Evolutionary conservation across 1,140 invertebrate genomes (phyloP).

Genomic region (Megalopta genalis): DNA sequence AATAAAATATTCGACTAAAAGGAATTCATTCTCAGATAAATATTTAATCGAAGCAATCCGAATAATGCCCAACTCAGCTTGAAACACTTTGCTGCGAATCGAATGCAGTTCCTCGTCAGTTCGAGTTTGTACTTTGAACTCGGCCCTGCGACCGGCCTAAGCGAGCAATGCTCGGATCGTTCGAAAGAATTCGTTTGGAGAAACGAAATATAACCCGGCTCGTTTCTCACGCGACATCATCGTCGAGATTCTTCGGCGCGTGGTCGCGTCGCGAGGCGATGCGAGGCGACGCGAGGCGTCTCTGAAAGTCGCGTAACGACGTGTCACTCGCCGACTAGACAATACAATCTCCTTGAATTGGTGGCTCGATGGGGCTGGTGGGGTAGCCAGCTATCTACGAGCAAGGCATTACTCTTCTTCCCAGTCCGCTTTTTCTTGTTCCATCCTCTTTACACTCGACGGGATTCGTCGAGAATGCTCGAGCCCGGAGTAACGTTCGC

Average conservation of each 20-base stretch:
- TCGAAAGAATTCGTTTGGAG: background rate
- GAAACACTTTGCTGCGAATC: no score
- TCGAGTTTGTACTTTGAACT: background rate
- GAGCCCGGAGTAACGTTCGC: conserved; percentile 25
- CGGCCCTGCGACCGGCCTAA: background rate
- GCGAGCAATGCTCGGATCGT: background rate
- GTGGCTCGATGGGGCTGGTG: conserved; percentile 10
- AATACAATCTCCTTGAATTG: conserved; percentile 62
- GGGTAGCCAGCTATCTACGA: conserved; percentile 37
- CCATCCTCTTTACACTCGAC: background rate
- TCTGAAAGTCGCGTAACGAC: conserved; percentile 50
- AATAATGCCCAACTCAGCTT: no score
- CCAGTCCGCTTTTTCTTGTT: background rate
- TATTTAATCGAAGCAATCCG: no score
- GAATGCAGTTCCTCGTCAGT: background rate
- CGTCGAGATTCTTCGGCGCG: conserved; percentile 31
- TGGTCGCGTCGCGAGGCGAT: conserved; percentile 15
- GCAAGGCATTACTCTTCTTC: conserved; percentile 56
- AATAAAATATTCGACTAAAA: no score
- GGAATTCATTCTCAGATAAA: no score
- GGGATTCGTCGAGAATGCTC: conserved; percentile 42
- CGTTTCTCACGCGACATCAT: conserved; percentile 2
- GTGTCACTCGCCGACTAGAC: conserved; percentile 53
- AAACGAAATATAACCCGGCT: background rate
- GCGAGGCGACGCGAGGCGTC: no score